Evolutionary conservation across 2,113 vertebrate genomes (phyloP).

Genomic region (Menura novaehollandiae): DNA sequence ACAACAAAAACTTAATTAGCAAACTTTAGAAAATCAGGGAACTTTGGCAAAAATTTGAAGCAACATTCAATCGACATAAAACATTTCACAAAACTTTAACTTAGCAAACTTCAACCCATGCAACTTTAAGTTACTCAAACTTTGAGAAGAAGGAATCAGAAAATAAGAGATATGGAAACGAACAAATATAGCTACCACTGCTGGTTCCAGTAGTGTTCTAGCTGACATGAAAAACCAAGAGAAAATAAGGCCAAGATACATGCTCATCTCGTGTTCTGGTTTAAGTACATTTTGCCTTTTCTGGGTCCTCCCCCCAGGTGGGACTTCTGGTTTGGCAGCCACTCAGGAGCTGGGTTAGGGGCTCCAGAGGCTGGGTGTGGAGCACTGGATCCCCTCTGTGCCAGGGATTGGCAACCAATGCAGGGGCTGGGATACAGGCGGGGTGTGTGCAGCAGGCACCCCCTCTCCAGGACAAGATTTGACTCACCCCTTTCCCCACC

Average conservation of each 20-base stretch:
- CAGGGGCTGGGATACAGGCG: not conserved
- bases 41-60: not conserved
- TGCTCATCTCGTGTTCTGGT: fast-evolving
- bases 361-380: not conserved
- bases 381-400: not conserved
- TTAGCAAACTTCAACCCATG: not conserved
- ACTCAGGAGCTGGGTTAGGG: not conserved
- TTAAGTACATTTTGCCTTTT: not conserved
- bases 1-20: not conserved
- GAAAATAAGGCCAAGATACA: not conserved
- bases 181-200: not conserved
- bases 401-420: not conserved
- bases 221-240: fast-evolving
- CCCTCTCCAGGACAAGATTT: not conserved
- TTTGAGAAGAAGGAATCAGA: not conserved
- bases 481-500: not conserved
- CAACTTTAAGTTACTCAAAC: not conserved
- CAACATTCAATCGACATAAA: not conserved
- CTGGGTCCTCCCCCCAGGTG: no score
- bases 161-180: fast-evolving
- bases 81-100: not conserved
- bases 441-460: no score
- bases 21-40: not conserved
- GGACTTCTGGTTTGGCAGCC: not conserved
- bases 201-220: fast-evolving